Evolutionary conservation across 2,888 invertebrate genomes (phyloP).

Genomic region (Syritta pipiens): DNA sequence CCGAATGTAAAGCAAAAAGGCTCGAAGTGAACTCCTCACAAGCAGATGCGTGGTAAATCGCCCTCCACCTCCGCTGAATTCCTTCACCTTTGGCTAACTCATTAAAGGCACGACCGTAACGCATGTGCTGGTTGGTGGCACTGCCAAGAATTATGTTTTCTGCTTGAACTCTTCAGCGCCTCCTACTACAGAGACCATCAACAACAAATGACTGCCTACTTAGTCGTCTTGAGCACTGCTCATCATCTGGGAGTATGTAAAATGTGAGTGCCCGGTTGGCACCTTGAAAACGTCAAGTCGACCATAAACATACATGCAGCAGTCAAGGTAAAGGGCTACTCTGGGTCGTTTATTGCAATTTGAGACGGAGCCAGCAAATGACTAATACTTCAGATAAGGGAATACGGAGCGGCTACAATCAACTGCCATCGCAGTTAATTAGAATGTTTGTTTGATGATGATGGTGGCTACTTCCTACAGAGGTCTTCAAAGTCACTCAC

Average conservation of each 20-base stretch:
- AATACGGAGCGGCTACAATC: conserved; percentile 33
- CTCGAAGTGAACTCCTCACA: too few relatives aligned
- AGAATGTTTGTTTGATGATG: conserved; percentile 57
- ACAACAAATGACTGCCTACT: conserved; percentile 28
- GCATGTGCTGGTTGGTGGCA: conserved; percentile 33
- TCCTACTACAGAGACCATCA: background rate
- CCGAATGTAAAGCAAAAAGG: conserved; percentile 14
- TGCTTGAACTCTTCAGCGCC: conserved; percentile 58
- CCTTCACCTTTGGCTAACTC: conserved; percentile 44
- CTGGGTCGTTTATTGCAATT: conserved; percentile 48
- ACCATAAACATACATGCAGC: conserved; percentile 47
- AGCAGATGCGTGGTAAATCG: conserved; percentile 33
- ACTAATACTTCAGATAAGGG: conserved; percentile 38
- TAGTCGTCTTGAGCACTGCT: conserved; percentile 43
- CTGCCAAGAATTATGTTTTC: conserved; percentile 61
- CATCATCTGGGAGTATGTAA: conserved; percentile 10
- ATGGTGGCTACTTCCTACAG: conserved; percentile 44
- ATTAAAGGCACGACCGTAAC: conserved; percentile 57
- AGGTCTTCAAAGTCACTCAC: conserved; percentile 52
- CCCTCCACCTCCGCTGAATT: conserved; percentile 15
- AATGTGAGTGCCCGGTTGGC: conserved; percentile 16
- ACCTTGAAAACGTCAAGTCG: conserved; percentile 56
- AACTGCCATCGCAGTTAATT: conserved; percentile 65
- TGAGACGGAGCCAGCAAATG: conserved; percentile 31
- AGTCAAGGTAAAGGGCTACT: conserved; percentile 46